phyloP scores from a whole-genome alignment of 2,888 invertebrate species.

The Embidobia sp. region DNA sequence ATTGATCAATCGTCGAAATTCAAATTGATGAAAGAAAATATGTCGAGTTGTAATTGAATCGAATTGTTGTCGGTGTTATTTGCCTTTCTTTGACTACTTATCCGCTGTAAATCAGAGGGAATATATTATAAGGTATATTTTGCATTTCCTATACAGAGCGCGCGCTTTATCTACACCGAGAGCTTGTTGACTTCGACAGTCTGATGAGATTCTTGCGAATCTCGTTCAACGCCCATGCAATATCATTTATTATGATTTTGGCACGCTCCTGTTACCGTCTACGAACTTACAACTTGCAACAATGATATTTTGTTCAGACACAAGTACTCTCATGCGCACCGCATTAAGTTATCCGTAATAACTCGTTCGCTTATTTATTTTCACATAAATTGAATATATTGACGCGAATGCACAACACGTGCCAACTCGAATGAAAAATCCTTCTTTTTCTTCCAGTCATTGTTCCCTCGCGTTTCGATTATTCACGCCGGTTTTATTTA shows the following conservation, averaged over 20 bases:
- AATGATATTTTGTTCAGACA: conserved; percentile 47
- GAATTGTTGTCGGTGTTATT: conserved; percentile 11
- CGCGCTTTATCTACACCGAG: conserved; percentile 19
- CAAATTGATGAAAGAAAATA: conserved; percentile 7
- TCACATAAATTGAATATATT: conserved; percentile 55
- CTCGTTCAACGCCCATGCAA: conserved; percentile 58
- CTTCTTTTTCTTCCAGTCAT: conserved; percentile 30
- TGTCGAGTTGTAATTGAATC: conserved; percentile 21
- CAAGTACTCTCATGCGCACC: conserved; percentile 27
- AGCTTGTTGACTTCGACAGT: conserved; percentile 57
- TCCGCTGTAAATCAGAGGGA: conserved; percentile 19
- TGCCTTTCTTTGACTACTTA: conserved; percentile 13
- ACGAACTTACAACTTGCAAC: conserved; percentile 42
- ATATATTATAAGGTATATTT: conserved; percentile 27
- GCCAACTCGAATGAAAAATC: conserved; percentile 53
- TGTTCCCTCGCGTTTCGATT: conserved; percentile 31
- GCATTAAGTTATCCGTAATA: conserved; percentile 53
- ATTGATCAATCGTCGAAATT: too few relatives aligned
- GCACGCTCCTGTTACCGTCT: conserved; percentile 48
- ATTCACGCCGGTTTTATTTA: conserved; percentile 30
- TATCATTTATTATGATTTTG: conserved; percentile 62
- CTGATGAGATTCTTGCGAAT: conserved; percentile 55
- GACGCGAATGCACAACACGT: conserved; percentile 33
- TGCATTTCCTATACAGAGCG: conserved; percentile 23
- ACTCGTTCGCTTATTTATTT: conserved; percentile 52